Percentiles rank a stretch among this genome's conserved stretches.
Evolutionary conservation across 2,888 invertebrate genomes (phyloP).

Genomic region (Drosophila mercatorum): DNA sequence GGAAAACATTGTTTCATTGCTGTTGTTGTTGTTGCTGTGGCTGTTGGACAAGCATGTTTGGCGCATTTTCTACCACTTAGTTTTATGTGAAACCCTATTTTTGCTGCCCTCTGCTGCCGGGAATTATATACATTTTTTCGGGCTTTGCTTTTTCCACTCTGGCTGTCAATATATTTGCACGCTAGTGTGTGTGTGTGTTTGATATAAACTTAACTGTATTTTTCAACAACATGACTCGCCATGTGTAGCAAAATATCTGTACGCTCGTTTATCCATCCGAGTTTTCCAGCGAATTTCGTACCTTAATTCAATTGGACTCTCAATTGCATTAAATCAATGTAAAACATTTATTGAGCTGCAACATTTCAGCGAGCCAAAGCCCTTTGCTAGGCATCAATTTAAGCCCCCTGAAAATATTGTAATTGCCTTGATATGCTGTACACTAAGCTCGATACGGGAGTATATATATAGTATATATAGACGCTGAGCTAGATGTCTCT

Average conservation of each 20-base stretch:
- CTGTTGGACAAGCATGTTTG: constrained; percentile 25
- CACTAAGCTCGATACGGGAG: too few species aligned
- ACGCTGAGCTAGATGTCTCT: too few species aligned
- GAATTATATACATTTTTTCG: constrained; percentile 2
- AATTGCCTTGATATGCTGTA: background rate
- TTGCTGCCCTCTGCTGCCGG: constrained; percentile 27
- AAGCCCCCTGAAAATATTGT: background rate
- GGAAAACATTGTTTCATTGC: background rate
- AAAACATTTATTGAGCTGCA: background rate
- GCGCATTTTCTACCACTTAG: constrained; percentile 40
- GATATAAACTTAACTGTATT: constrained; percentile 27
- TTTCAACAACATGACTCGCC: constrained; percentile 15
- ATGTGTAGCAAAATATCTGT: constrained; percentile 22
- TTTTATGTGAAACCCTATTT: constrained; percentile 31
- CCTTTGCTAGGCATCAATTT: background rate
- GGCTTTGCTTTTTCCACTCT: constrained; percentile 20
- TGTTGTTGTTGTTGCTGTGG: constrained; percentile 6
- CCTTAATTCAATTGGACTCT: constrained; percentile 17
- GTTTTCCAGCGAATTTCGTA: background rate
- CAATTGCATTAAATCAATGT: constrained; percentile 4
- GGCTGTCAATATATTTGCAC: constrained; percentile 24
- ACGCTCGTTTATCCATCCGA: constrained; percentile 1
- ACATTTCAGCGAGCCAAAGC: background rate
- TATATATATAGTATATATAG: too few species aligned
- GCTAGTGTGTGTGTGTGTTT: background rate